These are phyloP conservation scores for Pollenia angustigena DNA, from an alignment of 2,888 invertebrate species.

Conservation along the genomic window DNA sequence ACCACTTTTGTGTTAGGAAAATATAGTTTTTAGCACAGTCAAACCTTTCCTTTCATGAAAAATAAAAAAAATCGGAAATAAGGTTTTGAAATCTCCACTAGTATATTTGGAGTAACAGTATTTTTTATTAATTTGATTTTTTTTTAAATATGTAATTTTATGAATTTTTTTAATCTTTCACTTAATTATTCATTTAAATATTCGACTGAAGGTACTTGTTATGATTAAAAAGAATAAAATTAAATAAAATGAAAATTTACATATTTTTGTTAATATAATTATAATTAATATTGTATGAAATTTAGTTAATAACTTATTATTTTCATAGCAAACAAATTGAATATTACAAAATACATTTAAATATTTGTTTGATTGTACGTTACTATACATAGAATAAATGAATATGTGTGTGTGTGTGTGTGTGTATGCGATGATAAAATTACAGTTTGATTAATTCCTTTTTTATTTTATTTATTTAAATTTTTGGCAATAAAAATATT, in stretches of 20 bases:
- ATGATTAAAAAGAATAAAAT: slow-evolving; percentile 32
- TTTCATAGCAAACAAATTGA: slow-evolving; percentile 47
- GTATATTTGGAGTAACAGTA: slow-evolving; percentile 53
- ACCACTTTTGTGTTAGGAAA: no score
- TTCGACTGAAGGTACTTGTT: slow-evolving; percentile 69
- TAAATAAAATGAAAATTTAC: slow-evolving; percentile 32
- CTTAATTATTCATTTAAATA: slow-evolving; percentile 49
- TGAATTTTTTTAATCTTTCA: slow-evolving; percentile 35
- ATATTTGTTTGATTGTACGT: background rate
- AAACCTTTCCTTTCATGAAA: background rate
- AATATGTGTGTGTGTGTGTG: background rate
- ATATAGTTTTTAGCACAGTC: no score
- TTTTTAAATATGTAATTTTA: slow-evolving; percentile 56
- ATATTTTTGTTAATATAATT: slow-evolving; percentile 17
- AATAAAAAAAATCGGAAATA: background rate
- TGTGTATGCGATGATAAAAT: slow-evolving; percentile 17
- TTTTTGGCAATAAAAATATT: slow-evolving; percentile 58
- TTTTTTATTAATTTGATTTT: slow-evolving; percentile 47
- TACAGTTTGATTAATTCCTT: slow-evolving; percentile 20
- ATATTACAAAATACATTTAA: background rate
- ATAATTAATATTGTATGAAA: slow-evolving; percentile 54
- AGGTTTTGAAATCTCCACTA: slow-evolving; percentile 7
- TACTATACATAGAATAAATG: background rate
- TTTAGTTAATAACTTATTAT: slow-evolving; percentile 23
- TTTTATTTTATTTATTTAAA: slow-evolving; percentile 12